phyloP scores from a whole-genome alignment of 2,797 vertebrate genomes.

The Anabas testudineus region DNA sequence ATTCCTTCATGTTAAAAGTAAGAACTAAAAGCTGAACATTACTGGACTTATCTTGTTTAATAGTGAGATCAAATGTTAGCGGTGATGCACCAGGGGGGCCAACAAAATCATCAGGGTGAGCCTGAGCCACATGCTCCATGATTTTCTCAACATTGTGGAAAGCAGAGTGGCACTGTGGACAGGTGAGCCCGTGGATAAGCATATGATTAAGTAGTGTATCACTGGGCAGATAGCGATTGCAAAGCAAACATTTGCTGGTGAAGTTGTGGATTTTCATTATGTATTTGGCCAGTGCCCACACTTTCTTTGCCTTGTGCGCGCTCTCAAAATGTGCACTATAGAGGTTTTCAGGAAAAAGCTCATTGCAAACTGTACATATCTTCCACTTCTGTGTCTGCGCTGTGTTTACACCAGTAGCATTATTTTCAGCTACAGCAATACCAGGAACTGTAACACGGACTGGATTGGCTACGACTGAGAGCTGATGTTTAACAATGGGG shows the following conservation, averaged over 20 bases:
- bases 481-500: slow-evolving; percentile 84
- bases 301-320: slow-evolving; percentile 97
- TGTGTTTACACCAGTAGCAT: slow-evolving; percentile 78
- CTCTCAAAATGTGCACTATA: slow-evolving; percentile 98
- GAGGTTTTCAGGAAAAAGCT: slow-evolving; percentile 97
- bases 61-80: slow-evolving; percentile 95
- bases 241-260: slow-evolving; percentile 99
- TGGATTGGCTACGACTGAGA: slow-evolving; percentile 79
- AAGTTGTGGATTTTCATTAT: slow-evolving; percentile 99
- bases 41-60: slow-evolving; percentile 93
- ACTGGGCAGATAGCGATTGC: slow-evolving; percentile 97
- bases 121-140: slow-evolving; percentile 91
- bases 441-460: slow-evolving; percentile 83
- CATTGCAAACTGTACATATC: slow-evolving; percentile 98
- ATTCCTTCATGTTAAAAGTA: slow-evolving; percentile 95
- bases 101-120: slow-evolving; percentile 91
- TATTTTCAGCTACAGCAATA: slow-evolving; percentile 81
- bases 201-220: slow-evolving; percentile 98
- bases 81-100: slow-evolving; percentile 92
- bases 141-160: slow-evolving; percentile 98
- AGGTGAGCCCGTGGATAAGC: slow-evolving; percentile 96
- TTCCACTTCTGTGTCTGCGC: slow-evolving; percentile 98
- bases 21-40: slow-evolving; percentile 96
- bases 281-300: slow-evolving; percentile 96
- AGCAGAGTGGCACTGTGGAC: slow-evolving; percentile 94